These are phyloP conservation scores for Tetragnatha montana DNA, from an alignment of 2,888 invertebrate genomes.

Conservation along the genomic window DNA sequence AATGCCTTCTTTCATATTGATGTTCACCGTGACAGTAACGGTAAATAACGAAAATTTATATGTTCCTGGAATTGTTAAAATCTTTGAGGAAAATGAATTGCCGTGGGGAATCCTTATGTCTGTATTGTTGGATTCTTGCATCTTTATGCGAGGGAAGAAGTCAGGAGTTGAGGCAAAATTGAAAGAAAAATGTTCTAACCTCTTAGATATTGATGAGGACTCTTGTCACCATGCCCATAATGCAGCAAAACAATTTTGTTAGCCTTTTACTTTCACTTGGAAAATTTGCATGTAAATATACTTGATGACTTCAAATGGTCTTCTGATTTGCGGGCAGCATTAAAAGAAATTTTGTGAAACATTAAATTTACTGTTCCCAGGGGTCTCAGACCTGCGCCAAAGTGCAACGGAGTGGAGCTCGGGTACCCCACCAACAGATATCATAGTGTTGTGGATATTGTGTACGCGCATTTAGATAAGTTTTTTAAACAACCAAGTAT, in stretches of 20 bases:
- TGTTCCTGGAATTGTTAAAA: neutral
- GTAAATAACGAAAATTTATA: neutral
- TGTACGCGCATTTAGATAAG: no score
- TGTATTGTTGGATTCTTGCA: slow-evolving; percentile 42
- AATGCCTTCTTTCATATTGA: no score
- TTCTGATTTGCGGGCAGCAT: neutral
- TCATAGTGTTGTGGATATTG: no score
- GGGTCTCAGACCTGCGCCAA: no score
- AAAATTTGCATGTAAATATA: neutral
- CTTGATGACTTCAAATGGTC: neutral
- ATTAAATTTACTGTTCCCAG: neutral
- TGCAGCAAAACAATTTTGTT: slow-evolving; percentile 34
- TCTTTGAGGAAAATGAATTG: neutral
- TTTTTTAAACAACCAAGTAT: no score
- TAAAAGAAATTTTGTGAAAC: neutral
- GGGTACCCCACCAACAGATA: no score
- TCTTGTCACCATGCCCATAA: slow-evolving; percentile 55
- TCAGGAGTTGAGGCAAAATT: slow-evolving; percentile 23
- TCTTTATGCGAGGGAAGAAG: slow-evolving; percentile 51
- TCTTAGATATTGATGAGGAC: slow-evolving; percentile 53
- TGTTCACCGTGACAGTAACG: no score
- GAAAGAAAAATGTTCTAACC: slow-evolving; percentile 12
- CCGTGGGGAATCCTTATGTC: neutral
- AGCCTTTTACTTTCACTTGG: neutral
- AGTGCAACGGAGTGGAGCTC: no score